Conservation (phyloP, 2,888 invertebrate genomes). For the Cheilosia variabilis region DNA sequence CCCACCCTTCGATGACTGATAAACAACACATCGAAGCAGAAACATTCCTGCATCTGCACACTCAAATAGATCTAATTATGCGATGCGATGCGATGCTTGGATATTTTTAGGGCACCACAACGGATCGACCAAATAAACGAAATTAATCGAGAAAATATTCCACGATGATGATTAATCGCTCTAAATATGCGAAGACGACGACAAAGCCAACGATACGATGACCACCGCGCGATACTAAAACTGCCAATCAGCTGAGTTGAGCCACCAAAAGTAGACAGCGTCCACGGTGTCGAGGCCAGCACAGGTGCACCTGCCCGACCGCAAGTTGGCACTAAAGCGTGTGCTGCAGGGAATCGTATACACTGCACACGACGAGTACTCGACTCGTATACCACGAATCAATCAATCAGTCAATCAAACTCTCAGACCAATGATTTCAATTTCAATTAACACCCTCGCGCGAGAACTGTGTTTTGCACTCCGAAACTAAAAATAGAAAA, state of each 20-base stretch:
- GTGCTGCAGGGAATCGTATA: not conserved
- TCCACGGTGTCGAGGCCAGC: slow-evolving; percentile 1
- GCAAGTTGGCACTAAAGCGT: slow-evolving; percentile 52
- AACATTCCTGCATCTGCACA: slow-evolving; percentile 2
- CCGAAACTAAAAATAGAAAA: slow-evolving; percentile 32
- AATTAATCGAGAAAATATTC: slow-evolving; percentile 40
- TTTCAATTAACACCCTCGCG: slow-evolving; percentile 70
- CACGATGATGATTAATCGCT: slow-evolving; percentile 54
- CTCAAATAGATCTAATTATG: slow-evolving; percentile 54
- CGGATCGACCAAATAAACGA: slow-evolving; percentile 27
- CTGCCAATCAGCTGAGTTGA: slow-evolving; percentile 68
- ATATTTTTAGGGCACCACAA: slow-evolving; percentile 49
- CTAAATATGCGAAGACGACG: not conserved
- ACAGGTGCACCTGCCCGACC: slow-evolving; percentile 52
- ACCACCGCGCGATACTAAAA: slow-evolving; percentile 40
- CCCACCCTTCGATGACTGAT: slow-evolving; percentile 8
- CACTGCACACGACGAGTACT: not conserved
- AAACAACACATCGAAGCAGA: not conserved
- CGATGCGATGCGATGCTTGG: slow-evolving; percentile 19
- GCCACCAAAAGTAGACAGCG: slow-evolving; percentile 36
- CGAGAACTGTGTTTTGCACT: slow-evolving; percentile 24
- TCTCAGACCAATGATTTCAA: slow-evolving; percentile 57
- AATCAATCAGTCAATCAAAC: slow-evolving; percentile 68
- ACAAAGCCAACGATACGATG: not conserved
- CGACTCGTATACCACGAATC: slow-evolving; percentile 39